Evolutionary conservation across 2,888 invertebrate genomes (phyloP).

Genomic region (Acronicta alni): DNA sequence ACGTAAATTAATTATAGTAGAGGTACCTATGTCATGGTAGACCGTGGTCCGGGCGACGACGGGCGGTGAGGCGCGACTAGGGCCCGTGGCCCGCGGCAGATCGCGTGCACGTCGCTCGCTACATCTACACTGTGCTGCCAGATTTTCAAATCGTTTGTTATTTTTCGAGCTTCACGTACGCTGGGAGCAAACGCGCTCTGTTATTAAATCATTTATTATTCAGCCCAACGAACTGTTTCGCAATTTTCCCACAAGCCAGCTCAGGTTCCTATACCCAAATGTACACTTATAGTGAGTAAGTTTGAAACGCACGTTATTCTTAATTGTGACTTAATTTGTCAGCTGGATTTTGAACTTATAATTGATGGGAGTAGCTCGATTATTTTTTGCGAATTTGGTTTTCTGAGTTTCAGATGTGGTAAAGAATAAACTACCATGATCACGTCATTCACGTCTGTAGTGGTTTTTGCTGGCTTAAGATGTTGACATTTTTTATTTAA

Average conservation of each 20-base stretch:
- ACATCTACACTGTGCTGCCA: slow-evolving; percentile 69
- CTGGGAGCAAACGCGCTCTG: slow-evolving; percentile 85
- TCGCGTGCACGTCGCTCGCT: slow-evolving; percentile 61
- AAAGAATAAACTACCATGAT: too few species aligned
- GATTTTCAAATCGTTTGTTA: slow-evolving; percentile 86
- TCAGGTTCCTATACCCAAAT: slow-evolving; percentile 61
- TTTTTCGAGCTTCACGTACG: slow-evolving; percentile 84
- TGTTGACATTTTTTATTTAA: too few species aligned
- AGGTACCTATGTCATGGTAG: slow-evolving; percentile 3
- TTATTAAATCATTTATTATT: slow-evolving; percentile 90
- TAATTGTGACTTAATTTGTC: slow-evolving; percentile 57
- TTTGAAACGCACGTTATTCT: slow-evolving; percentile 57
- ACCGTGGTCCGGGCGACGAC: slow-evolving; percentile 21
- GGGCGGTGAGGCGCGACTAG: slow-evolving; percentile 51
- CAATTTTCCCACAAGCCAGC: slow-evolving; percentile 84
- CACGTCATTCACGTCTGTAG: too few species aligned
- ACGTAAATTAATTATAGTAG: slow-evolving; percentile 39
- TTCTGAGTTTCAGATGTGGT: background rate
- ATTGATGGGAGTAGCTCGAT: slow-evolving; percentile 2
- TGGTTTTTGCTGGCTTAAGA: too few species aligned
- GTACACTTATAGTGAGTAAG: slow-evolving; percentile 63
- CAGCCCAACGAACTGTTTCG: slow-evolving; percentile 87
- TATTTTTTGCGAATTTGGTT: background rate
- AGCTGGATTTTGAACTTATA: slow-evolving; percentile 22
- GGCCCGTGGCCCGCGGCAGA: slow-evolving; percentile 66